These are phyloP conservation scores for Euglossa dilemma DNA, from an alignment of 1,140 invertebrate genomes.

Conservation along the genomic window DNA sequence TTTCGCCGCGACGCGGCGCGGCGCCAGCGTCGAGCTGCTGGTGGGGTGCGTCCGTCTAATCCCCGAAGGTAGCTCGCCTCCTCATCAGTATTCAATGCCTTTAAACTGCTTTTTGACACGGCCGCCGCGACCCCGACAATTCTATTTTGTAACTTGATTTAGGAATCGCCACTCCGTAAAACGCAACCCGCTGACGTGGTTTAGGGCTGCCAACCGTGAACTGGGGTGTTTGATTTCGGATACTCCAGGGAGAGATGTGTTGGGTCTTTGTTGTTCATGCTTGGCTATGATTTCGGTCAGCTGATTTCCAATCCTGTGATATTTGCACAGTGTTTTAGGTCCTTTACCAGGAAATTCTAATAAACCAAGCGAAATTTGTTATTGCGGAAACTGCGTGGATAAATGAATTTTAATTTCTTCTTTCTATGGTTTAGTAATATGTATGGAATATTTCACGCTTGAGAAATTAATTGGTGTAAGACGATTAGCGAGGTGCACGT, in stretches of 20 bases:
- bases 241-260: not conserved
- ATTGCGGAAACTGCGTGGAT: too few relatives aligned
- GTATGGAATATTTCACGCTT: too few relatives aligned
- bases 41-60: slow-evolving; percentile 66
- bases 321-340: too few relatives aligned
- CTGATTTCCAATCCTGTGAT: too few relatives aligned
- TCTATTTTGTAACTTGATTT: slow-evolving; percentile 75
- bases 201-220: not conserved
- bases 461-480: too few relatives aligned
- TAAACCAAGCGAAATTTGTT: too few relatives aligned
- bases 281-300: too few relatives aligned
- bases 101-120: slow-evolving; percentile 74
- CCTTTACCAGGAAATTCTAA: too few relatives aligned
- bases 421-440: too few relatives aligned
- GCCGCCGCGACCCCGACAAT: slow-evolving; percentile 50
- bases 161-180: slow-evolving; percentile 41
- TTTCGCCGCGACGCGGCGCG: not conserved
- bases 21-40: not conserved
- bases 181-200: slow-evolving; percentile 31
- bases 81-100: slow-evolving; percentile 75
- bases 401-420: too few relatives aligned
- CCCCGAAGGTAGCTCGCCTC: slow-evolving; percentile 44
- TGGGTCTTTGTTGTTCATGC: slow-evolving; percentile 1
- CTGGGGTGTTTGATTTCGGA: slow-evolving; percentile 21
- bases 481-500: too few relatives aligned